Evolutionary conservation across 2,113 vertebrate species (phyloP), one percentile per base, ranked within the genome.

Genomic region (Speoplatyrhinus poulsoni): DNA sequence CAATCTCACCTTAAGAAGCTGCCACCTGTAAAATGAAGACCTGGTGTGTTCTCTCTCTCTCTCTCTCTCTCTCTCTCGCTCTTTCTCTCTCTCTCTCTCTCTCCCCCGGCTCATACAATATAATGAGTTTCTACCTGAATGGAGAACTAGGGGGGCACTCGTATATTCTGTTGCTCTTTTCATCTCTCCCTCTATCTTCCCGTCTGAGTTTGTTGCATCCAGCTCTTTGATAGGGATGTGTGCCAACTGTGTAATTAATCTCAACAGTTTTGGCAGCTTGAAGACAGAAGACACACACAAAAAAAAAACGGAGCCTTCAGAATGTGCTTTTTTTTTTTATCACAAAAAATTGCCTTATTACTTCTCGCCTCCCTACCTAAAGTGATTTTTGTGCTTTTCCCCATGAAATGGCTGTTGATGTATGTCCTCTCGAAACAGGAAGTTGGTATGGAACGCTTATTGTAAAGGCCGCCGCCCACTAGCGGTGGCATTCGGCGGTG

Each of bases 151-250:
- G 70, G 41, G 9, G 50, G 16, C 62, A 75, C 69, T 71, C 9
- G 41, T 80, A 78, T 77, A 72, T 83, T 82, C 76, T 80, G 60
- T 46, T 33, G 48, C 52, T 48, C 48, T 53, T 64, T 70, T 65
- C 67, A 70, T 70, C 67, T 76, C 26, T 19, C 76, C 47, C 32
- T 0, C 11, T 54, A 66, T 60, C 65, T 54, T 32, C 67, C 62
- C 67, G 67, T 47, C 66, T 62, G 19, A 70, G 46, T 63, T 83
- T 73, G 72, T 77, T 73, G 64, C 70, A 33, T 75, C 70, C 74
- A 78, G 73, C 71, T 72, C 54, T 67, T 71, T 85, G 77, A 79
- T 71, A 69, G 72, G 46, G 67, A 69, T 72, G 74, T 85, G 85
- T 76, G 80, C 17, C 57, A 19, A 41, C 65, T 74, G 71, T 62